Evolutionary conservation across 2,888 invertebrate genomes (phyloP), one percentile per base, ranked within the genome.

Genomic region (Melanophora roralis): DNA sequence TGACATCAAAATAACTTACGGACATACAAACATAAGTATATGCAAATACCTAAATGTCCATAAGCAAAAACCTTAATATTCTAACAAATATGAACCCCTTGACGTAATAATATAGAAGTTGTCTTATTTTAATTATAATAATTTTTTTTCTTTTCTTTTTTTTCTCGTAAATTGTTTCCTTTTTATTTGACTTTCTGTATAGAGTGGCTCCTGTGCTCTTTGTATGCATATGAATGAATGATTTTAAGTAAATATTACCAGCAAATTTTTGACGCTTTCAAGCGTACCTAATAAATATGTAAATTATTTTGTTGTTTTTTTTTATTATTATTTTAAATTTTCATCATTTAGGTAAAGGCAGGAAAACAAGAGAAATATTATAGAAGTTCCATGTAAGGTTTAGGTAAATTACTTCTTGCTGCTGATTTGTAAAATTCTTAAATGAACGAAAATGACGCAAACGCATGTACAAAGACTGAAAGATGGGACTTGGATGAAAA

Each of bases 81-180:
- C 43, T 21, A 62, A 23, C 38, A 59, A 49, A 65, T 45, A 59
- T 40, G 32, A 57, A 71, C 64, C 69, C 69, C 69, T 64, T 64
- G 62, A 59, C 81, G 78, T 87, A 87, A 87, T 87, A 86, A 87
- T 84, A 84, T 83, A 79, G 82, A 49, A 84, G 82, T 83, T 86
- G 86, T 87, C 87, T 87, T 87, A 85, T 86, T 84, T 84, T 87
- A 84, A 86, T 85, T 84, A 85, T 84, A 76, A 76, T 76, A 76
- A 76, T 76, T 64, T 53, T 69, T 57, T 49, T 23, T 60, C 45
- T 73, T 45, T 65, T 67, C 14, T 21, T 34, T 23, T 19, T 19
- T 8, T 53, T 84, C 82, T 78, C 43, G 65, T 38, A 43, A 36
- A 14, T 19, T 45, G 55, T 64, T 49, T 43, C 51, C 23, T 51